Conservation (phyloP, 2,888 invertebrate species). For the Copidosoma aretas region DNA sequence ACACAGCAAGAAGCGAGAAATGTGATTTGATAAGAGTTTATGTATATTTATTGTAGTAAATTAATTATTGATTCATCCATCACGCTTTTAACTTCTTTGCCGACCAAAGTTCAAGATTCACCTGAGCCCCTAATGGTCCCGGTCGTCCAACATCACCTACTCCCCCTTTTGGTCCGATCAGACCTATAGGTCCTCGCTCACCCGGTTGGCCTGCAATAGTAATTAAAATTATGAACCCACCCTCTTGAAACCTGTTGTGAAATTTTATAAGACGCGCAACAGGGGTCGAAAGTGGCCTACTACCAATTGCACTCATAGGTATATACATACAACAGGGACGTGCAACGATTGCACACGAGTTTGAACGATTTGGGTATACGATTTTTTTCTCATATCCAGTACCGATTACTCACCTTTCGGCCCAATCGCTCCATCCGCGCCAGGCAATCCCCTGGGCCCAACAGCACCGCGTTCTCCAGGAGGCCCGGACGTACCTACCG, state of each 20-base stretch:
- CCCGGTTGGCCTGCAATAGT: constrained; percentile 68
- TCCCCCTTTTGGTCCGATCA: constrained; percentile 68
- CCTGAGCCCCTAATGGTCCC: constrained; percentile 66
- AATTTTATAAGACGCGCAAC: too few species aligned
- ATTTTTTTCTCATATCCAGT: too few species aligned
- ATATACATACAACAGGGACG: too few species aligned
- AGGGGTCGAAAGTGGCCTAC: too few species aligned
- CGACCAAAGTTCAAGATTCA: constrained; percentile 28
- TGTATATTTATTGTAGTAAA: neutral
- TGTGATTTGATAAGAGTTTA: too few species aligned
- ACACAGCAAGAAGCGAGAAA: too few species aligned
- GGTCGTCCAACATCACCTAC: constrained; percentile 69
- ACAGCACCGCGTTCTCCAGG: constrained; percentile 76
- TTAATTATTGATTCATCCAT: neutral
- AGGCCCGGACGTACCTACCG: constrained; percentile 75
- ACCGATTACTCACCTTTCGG: constrained; percentile 68
- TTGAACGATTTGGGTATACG: too few species aligned
- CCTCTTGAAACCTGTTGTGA: too few species aligned
- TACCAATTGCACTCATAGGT: too few species aligned
- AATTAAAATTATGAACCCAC: too few species aligned
- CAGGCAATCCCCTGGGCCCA: constrained; percentile 74
- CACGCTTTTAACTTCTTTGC: neutral
- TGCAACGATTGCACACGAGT: too few species aligned
- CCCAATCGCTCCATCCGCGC: constrained; percentile 78
- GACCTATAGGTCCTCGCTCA: constrained; percentile 69